A percentile compares a stretch with the other conserved stretches of the same genome.
phyloP scores from a whole-genome alignment of 2,797 vertebrate genomes.

The Coregonus sp. region DNA sequence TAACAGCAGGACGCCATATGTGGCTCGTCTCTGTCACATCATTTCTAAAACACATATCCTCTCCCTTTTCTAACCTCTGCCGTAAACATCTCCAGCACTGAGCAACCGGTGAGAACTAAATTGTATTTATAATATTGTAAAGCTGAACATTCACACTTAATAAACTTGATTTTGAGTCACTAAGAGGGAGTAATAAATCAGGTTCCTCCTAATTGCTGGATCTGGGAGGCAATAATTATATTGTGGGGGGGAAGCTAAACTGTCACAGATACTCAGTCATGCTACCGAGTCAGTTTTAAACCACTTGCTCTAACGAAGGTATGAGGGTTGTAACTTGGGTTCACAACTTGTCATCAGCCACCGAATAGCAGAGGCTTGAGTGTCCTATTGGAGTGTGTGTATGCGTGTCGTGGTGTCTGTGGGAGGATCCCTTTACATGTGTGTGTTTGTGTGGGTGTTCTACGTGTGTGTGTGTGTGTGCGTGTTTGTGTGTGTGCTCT shows the following conservation, averaged over 20 bases:
- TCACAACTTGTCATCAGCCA: too few relatives aligned
- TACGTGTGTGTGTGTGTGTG: too few relatives aligned
- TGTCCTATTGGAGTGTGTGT: too few relatives aligned
- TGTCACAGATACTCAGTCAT: too few relatives aligned
- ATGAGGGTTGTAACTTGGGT: too few relatives aligned
- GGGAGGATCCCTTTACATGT: too few relatives aligned
- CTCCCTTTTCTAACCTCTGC: conserved; percentile 5
- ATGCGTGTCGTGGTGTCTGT: too few relatives aligned
- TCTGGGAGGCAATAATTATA: not conserved
- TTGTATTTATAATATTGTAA: not conserved
- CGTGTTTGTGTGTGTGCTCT: conserved; percentile 13
- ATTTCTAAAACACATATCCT: conserved; percentile 44
- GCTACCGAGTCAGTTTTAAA: too few relatives aligned
- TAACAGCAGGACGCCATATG: conserved; percentile 61
- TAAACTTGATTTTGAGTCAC: not conserved
- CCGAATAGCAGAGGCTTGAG: too few relatives aligned
- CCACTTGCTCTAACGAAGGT: too few relatives aligned
- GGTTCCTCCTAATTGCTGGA: not conserved
- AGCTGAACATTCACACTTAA: not conserved
- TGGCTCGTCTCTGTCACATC: conserved; percentile 57
- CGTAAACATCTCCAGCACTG: not conserved
- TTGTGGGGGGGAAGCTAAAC: too few relatives aligned
- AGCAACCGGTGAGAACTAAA: not conserved
- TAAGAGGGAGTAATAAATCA: not conserved
- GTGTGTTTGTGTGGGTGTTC: too few relatives aligned